Evolutionary conservation across 2,113 vertebrate genomes (phyloP).

Genomic region (Oophaga pumilio): DNA sequence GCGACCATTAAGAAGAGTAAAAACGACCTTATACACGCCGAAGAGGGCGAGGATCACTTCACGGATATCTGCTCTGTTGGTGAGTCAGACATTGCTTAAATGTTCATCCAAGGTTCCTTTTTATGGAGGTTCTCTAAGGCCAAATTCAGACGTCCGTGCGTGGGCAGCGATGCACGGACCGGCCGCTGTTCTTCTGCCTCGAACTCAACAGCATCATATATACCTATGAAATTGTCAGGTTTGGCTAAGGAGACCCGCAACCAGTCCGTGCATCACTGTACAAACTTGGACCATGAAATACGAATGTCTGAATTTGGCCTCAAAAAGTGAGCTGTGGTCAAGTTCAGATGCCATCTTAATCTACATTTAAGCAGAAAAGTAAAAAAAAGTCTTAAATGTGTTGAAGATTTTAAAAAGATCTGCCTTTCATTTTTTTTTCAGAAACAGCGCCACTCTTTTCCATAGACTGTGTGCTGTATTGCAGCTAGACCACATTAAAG

Average conservation of each 20-base stretch:
- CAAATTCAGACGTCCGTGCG: too few species aligned
- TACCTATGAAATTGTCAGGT: too few species aligned
- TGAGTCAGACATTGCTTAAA: constrained; percentile 70
- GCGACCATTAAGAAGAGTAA: constrained; percentile 92
- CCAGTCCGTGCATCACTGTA: too few species aligned
- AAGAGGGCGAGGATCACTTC: constrained; percentile 94
- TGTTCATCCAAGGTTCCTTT: neutral
- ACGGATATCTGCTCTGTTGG: constrained; percentile 93
- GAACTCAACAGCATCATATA: too few species aligned
- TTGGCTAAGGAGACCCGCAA: too few species aligned
- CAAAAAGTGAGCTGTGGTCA: neutral
- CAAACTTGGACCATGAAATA: too few species aligned
- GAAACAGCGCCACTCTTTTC: neutral
- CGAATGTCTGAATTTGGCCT: too few species aligned
- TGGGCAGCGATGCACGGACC: too few species aligned
- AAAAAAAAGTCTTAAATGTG: too few species aligned
- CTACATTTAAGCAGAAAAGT: neutral
- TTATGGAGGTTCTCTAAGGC: neutral
- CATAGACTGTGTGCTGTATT: neutral
- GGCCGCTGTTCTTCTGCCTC: too few species aligned
- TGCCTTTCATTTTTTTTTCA: neutral
- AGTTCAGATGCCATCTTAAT: neutral
- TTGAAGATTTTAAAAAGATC: too few species aligned
- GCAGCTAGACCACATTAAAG: neutral
- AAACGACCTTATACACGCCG: constrained; percentile 91